A percentile compares a stretch with the other conserved stretches of the same genome.
Conservation (phyloP, 2,113 vertebrate genomes). For the Uropsilus gracilis region DNA sequence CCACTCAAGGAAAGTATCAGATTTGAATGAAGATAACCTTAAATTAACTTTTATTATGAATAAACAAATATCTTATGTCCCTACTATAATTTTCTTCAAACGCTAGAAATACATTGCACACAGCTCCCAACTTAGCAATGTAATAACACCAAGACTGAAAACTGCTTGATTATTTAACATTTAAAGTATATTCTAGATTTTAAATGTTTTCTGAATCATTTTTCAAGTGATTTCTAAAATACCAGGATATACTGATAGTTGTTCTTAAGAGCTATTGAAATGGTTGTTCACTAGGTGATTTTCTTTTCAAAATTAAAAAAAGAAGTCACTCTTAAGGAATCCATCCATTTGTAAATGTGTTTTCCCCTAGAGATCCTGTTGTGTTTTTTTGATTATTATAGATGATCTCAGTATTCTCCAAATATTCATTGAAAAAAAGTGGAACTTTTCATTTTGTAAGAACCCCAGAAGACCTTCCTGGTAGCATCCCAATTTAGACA, state of each 20-base stretch:
- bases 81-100: not conserved
- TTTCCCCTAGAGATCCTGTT: not conserved
- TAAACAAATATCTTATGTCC: not conserved
- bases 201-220: not conserved
- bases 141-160: not conserved
- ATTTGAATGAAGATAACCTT: not conserved
- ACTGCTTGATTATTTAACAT: not conserved
- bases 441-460: conserved; percentile 62
- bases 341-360: not conserved
- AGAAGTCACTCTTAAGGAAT: conserved; percentile 13
- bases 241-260: not conserved
- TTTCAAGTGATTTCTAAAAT: not conserved
- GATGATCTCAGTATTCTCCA: conserved; percentile 47
- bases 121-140: not conserved
- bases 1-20: not conserved
- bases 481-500: conserved; percentile 63
- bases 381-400: not conserved
- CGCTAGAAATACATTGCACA: not conserved
- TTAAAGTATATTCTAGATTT: not conserved
- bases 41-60: not conserved
- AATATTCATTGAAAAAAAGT: conserved; percentile 3
- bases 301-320: not conserved
- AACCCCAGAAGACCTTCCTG: conserved; percentile 19
- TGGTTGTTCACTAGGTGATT: not conserved
- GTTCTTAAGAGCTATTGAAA: not conserved